Evolutionary conservation across 37 sponge, comb jelly and placozoan species (phyloP), one percentile per base, ranked within the genome.

Genomic region (Petrosia ficiformis): DNA sequence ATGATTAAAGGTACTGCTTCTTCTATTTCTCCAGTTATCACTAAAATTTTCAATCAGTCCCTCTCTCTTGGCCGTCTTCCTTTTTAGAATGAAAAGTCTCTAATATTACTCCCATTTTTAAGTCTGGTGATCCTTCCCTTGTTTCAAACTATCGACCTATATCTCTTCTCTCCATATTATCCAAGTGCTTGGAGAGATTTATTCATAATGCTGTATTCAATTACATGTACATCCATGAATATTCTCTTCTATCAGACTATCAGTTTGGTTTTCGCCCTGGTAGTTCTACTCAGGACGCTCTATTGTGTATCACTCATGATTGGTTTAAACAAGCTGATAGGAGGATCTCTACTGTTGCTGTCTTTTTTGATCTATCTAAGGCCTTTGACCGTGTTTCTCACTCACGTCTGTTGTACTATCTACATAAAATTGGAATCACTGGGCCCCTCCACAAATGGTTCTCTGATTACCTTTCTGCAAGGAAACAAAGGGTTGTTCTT

Each of bases 231-330:
- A 42, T 44, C 19, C 37, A 76, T 66, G n/a, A n/a, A n/a, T n/a
- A n/a, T n/a, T 31, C 42, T 22, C 77, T 76, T 11, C 77, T 76
- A 10, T 76, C 77, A 19, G 40, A 61, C 29, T 38, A 48, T 41
- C 77, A 76, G 28, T 76, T 76, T 76, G 77, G 77, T n/a, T 76
- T 76, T 39, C n/a, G 77, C 3, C 77, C 77, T 24, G n/a, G 39
- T n/a, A n/a, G n/a, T n/a, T n/a, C n/a, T n/a, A n/a, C n/a, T n/a
- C n/a, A n/a, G n/a, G n/a, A n/a, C n/a, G 75, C 75, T 39, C 39
- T 74, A 6, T 57, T 74, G 3, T 48, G 40, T 22, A 61, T 58
- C 36, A 57, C 75, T 14, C 14, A 74, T 39, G 4, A 4, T 57
- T 74, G 75, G 75, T 41, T 33, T 19, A 10, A 58, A 59, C 10